These are phyloP conservation scores for Panagrolaimus sp. DNA, from an alignment of 1,140 invertebrate genomes.

Conservation along the genomic window DNA sequence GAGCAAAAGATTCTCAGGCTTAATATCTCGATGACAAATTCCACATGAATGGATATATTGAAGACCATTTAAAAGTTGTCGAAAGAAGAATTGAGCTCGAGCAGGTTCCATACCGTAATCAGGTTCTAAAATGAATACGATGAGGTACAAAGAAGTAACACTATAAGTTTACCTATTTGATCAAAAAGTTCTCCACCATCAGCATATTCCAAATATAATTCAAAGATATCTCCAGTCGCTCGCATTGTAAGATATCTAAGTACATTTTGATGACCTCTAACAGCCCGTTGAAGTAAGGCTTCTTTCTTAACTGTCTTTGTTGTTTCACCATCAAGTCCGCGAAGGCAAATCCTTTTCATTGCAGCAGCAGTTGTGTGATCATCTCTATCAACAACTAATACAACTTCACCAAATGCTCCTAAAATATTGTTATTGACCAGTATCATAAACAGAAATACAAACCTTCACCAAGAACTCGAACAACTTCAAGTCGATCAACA, in stretches of 20 bases:
- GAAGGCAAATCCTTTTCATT: conserved; percentile 35
- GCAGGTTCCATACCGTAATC: conserved; percentile 79
- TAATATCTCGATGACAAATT: conserved; percentile 54
- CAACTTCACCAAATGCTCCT: conserved; percentile 45
- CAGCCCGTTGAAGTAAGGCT: conserved; percentile 29
- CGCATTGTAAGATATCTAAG: conserved; percentile 39
- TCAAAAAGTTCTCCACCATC: conserved; percentile 93
- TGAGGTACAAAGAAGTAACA: conserved; percentile 10
- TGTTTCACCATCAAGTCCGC: not conserved
- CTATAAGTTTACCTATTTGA: conserved; percentile 72
- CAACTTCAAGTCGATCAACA: conserved; percentile 13
- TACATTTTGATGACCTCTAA: conserved; percentile 29
- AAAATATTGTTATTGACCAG: not conserved
- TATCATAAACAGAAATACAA: conserved; percentile 12
- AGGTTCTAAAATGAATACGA: conserved; percentile 69
- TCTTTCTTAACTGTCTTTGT: not conserved
- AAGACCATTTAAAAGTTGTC: conserved; percentile 70
- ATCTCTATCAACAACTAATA: conserved; percentile 30
- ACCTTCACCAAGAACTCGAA: conserved; percentile 42
- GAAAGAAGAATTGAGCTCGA: conserved; percentile 81
- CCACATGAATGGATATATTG: conserved; percentile 60
- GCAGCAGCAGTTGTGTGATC: conserved; percentile 28
- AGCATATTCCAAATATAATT: conserved; percentile 93
- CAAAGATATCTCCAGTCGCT: conserved; percentile 60
- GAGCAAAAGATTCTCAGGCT: conserved; percentile 68